phyloP scores from a whole-genome alignment of 2,888 invertebrate genomes.

The Aphrophora alni region DNA sequence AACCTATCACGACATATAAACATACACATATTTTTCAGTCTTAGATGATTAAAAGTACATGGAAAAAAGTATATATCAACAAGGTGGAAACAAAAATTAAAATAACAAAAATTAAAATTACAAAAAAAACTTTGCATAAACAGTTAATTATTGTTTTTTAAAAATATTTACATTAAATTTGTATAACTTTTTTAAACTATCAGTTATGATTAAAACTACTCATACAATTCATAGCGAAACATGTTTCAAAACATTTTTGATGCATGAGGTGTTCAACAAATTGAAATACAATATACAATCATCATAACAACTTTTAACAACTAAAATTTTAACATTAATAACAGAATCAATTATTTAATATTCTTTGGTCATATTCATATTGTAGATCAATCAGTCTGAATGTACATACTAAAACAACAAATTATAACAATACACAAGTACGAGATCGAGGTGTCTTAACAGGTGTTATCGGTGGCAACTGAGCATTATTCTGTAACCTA shows the following conservation, averaged over 20 bases:
- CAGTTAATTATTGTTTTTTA: too few relatives aligned
- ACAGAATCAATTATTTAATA: background rate
- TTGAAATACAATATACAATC: too few relatives aligned
- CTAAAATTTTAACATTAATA: background rate
- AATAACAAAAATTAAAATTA: too few relatives aligned
- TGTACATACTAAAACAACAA: background rate
- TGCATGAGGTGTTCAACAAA: too few relatives aligned
- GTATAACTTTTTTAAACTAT: too few relatives aligned
- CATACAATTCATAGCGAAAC: too few relatives aligned
- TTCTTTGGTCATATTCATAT: background rate
- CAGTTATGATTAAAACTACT: too few relatives aligned
- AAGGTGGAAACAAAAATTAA: background rate
- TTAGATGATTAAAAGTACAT: background rate
- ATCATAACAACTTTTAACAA: too few relatives aligned
- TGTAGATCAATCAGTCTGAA: background rate
- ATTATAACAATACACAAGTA: conserved; percentile 41
- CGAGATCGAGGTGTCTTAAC: conserved; percentile 45
- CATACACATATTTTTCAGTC: background rate
- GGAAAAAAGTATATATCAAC: background rate
- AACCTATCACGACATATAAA: background rate
- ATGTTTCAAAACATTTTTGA: too few relatives aligned
- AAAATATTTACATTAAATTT: too few relatives aligned
- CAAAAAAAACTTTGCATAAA: too few relatives aligned
- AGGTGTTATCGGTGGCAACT: conserved; percentile 40
- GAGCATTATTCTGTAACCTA: conserved; percentile 56